Evolutionary conservation across 2,888 invertebrate genomes (phyloP).

Genomic region (Zootermopsis nevadensis): DNA sequence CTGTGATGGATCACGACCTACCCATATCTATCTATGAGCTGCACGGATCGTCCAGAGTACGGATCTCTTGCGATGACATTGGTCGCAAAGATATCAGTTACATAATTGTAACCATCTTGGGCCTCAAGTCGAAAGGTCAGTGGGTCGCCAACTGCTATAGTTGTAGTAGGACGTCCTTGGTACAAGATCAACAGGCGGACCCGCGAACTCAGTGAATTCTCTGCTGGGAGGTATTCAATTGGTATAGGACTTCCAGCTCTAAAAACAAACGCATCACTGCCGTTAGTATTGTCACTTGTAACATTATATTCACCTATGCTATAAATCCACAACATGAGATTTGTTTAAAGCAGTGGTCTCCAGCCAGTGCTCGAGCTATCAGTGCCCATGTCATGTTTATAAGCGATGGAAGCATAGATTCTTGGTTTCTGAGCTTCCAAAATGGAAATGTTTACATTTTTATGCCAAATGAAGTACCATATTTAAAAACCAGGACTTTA

Average conservation of each 20-base stretch:
- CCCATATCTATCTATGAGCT: constrained; percentile 90
- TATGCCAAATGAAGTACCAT: too few species aligned
- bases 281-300: background rate
- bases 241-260: constrained; percentile 93
- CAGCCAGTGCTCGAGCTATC: too few species aligned
- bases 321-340: too few species aligned
- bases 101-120: constrained; percentile 89
- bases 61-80: constrained; percentile 94
- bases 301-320: background rate
- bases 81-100: constrained; percentile 91
- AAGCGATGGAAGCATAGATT: too few species aligned
- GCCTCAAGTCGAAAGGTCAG: constrained; percentile 89
- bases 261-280: constrained; percentile 61
- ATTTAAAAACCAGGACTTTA: too few species aligned
- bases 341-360: too few species aligned
- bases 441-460: too few species aligned
- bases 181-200: constrained; percentile 87
- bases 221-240: constrained; percentile 91
- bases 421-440: too few species aligned
- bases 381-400: too few species aligned
- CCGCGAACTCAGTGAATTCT: constrained; percentile 89
- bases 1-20: constrained; percentile 63
- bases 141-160: constrained; percentile 93
- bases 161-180: constrained; percentile 88
- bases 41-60: constrained; percentile 89